phyloP scores from a whole-genome alignment of 2,113 vertebrate genomes.

The Sclerurus mexicanus region DNA sequence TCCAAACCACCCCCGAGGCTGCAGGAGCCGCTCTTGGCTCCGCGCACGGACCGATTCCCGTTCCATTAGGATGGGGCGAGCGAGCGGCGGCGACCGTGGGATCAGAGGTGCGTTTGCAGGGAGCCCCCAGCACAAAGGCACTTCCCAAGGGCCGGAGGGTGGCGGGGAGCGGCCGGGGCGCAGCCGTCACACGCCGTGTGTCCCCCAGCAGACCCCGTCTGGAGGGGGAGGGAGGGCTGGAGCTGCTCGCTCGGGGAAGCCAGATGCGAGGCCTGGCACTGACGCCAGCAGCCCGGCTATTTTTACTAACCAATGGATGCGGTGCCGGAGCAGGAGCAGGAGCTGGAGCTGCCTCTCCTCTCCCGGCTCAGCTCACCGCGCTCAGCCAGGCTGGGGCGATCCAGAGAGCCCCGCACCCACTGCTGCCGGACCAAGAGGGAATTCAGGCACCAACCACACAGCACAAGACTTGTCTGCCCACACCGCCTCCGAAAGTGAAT shows the following conservation, averaged over 20 bases:
- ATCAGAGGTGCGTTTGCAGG: not conserved
- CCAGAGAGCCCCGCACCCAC: accelerated
- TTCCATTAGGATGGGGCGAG: not conserved
- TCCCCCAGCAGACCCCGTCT: conserved; percentile 27
- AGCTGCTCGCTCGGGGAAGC: conserved; percentile 27
- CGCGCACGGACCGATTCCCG: accelerated
- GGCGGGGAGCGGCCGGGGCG: not conserved
- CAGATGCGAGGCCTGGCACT: conserved; percentile 53
- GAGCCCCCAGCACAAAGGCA: not conserved
- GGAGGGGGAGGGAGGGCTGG: not conserved
- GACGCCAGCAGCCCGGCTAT: conserved; percentile 60
- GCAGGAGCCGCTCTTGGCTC: accelerated
- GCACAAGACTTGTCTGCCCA: not conserved
- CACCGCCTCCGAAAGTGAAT: accelerated
- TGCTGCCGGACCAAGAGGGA: not conserved
- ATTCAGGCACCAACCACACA: accelerated
- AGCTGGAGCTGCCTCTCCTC: not conserved
- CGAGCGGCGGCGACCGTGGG: accelerated
- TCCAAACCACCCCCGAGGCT: not conserved
- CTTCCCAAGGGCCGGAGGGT: not conserved
- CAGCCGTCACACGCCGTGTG: not conserved
- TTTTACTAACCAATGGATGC: conserved; percentile 51
- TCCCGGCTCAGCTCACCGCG: not conserved
- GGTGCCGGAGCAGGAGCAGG: not conserved
- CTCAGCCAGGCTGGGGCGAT: not conserved